These are phyloP conservation scores for Pseudopipra pipra DNA, from an alignment of 2,113 vertebrate species.

Conservation along the genomic window DNA sequence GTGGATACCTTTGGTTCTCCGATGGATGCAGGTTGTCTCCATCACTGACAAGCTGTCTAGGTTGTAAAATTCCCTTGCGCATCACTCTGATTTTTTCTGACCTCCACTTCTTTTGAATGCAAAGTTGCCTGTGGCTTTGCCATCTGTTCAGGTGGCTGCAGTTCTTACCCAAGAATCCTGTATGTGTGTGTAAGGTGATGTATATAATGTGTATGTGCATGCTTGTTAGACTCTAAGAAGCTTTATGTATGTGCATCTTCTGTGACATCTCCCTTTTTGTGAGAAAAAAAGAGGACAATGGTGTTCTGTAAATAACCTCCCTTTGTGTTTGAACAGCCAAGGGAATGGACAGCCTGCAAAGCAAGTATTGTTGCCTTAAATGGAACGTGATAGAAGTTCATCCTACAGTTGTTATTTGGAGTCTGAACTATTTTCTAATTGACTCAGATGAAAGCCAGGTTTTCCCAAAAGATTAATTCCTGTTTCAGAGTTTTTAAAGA, in stretches of 20 bases:
- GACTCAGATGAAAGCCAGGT: neutral
- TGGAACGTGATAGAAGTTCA: fast-evolving
- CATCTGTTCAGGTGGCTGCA: constrained; percentile 7
- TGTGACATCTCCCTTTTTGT: neutral
- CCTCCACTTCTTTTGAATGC: neutral
- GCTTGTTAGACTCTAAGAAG: neutral
- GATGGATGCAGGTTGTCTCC: neutral
- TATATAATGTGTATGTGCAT: neutral
- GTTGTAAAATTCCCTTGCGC: neutral
- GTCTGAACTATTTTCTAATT: neutral
- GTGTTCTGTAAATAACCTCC: neutral
- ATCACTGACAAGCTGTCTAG: neutral
- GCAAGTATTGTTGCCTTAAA: neutral
- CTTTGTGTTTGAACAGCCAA: neutral
- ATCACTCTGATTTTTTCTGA: neutral
- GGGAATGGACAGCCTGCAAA: neutral
- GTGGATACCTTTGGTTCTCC: neutral
- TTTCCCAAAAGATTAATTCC: neutral
- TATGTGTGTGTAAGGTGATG: neutral
- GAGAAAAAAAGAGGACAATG: neutral
- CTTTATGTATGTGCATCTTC: neutral
- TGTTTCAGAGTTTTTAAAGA: neutral
- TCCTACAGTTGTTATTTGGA: neutral
- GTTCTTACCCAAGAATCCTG: neutral
- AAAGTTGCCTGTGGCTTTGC: neutral